phyloP scores from a whole-genome alignment of 2,113 vertebrate species.

The Plotosus lineatus region DNA sequence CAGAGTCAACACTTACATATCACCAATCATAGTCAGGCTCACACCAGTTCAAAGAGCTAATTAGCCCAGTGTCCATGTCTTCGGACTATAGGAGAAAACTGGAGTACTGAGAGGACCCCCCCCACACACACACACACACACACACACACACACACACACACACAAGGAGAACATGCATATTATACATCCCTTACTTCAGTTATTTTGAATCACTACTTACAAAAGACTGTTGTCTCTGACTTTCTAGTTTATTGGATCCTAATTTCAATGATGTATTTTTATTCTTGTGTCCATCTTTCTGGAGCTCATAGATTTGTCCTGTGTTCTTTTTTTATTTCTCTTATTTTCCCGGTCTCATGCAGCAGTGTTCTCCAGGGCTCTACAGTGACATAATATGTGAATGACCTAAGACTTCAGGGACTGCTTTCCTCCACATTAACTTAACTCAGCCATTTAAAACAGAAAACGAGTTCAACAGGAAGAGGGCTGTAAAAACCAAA shows the following conservation, averaged over 20 bases:
- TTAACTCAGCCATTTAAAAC: constrained; percentile 71
- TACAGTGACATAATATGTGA: constrained; percentile 70
- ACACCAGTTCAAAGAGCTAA: no score
- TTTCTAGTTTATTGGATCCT: not conserved
- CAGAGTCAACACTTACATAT: no score
- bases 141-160: no score
- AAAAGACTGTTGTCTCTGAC: not conserved
- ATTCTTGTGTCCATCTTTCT: not conserved
- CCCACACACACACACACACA: no score
- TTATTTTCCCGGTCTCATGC: not conserved
- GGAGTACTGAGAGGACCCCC: no score
- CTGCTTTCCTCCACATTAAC: constrained; percentile 59
- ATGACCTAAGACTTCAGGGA: constrained; percentile 56
- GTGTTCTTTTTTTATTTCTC: not conserved
- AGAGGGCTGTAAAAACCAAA: constrained; percentile 67
- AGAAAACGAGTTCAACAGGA: constrained; percentile 76
- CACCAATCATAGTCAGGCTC: no score
- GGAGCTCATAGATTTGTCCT: not conserved
- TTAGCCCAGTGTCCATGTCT: no score
- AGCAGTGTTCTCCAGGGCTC: constrained; percentile 24
- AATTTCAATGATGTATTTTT: not conserved
- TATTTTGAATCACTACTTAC: not conserved
- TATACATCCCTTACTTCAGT: not conserved
- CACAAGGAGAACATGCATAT: no score
- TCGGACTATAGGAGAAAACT: no score